A percentile compares a stretch with the other conserved stretches of the same genome.
Evolutionary conservation across 2,797 vertebrate genomes (phyloP).

Genomic region (Leuciscus waleckii): DNA sequence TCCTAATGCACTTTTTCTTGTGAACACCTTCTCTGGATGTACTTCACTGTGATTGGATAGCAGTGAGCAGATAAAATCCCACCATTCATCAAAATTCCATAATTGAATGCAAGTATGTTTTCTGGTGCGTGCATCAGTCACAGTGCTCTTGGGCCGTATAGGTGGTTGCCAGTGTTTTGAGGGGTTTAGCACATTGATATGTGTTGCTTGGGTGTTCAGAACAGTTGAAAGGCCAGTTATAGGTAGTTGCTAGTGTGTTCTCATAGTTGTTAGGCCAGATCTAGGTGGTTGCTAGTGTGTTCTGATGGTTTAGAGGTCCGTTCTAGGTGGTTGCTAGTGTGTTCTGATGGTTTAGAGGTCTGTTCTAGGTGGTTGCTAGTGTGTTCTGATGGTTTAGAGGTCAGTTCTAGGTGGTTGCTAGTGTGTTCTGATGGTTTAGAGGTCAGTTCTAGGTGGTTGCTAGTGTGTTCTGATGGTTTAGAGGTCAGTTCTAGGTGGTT

Average conservation of each 20-base stretch:
- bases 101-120: neutral
- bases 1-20: conserved; percentile 35
- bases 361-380: neutral
- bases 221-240: neutral
- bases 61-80: neutral
- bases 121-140: neutral
- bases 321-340: no score
- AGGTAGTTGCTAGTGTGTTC: neutral
- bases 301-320: no score
- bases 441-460: rapidly evolving
- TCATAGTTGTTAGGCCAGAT: neutral
- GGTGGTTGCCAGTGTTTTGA: neutral
- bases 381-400: no score
- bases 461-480: neutral
- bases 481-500: no score
- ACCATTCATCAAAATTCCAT: conserved; percentile 20
- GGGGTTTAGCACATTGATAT: neutral
- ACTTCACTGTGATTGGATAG: conserved; percentile 5
- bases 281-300: neutral
- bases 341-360: no score
- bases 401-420: neutral
- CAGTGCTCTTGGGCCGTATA: neutral
- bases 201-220: neutral
- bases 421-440: neutral
- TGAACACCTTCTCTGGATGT: conserved; percentile 26